A percentile compares a stretch with the other conserved stretches of the same genome.
These are phyloP conservation scores for Drosophila demipolita DNA, from an alignment of 2,888 invertebrate genomes.

Conservation along the genomic window DNA sequence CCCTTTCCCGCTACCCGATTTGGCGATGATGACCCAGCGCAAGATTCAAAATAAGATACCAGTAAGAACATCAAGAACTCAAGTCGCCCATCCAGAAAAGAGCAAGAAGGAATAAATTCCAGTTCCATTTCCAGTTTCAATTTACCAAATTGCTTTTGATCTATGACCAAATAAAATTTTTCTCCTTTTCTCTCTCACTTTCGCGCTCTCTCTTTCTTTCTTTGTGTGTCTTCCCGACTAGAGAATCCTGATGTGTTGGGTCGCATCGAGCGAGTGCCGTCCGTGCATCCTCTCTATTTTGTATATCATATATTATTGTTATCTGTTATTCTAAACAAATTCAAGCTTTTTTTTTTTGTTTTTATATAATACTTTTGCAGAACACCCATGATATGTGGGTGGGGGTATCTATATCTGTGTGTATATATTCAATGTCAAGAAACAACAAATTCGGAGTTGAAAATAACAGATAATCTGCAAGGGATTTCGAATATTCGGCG, in stretches of 20 bases:
- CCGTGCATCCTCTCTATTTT: neutral
- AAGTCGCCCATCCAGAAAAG: neutral
- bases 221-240: neutral
- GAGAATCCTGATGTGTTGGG: constrained; percentile 6
- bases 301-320: neutral
- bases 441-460: neutral
- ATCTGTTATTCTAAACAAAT: neutral
- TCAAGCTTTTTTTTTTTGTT: neutral
- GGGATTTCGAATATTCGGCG: constrained; percentile 9
- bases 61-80: neutral
- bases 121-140: neutral
- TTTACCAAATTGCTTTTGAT: neutral
- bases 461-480: constrained; percentile 3
- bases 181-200: neutral
- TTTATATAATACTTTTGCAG: neutral
- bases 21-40: constrained; percentile 16
- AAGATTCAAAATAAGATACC: constrained; percentile 1
- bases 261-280: constrained; percentile 6
- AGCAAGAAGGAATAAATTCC: neutral
- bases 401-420: neutral
- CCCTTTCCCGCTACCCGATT: constrained; percentile 10
- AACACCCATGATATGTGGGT: too few relatives aligned
- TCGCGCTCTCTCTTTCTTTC: neutral
- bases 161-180: neutral
- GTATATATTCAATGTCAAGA: neutral